Evolutionary conservation across 2,797 vertebrate species (phyloP).

Genomic region (Buphagus erythrorhynchus): DNA sequence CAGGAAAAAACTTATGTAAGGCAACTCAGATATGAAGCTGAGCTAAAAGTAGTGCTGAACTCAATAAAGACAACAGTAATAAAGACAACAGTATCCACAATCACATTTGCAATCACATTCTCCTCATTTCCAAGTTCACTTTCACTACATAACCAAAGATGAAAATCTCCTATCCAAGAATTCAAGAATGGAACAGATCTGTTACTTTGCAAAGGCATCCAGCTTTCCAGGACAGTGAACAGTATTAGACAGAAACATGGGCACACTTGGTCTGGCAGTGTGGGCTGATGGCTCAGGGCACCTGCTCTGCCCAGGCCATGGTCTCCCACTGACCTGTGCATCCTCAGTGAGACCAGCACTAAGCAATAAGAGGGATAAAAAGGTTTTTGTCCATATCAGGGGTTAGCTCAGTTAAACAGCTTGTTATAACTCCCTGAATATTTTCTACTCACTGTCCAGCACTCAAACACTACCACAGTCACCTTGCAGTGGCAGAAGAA

Average conservation of each 20-base stretch:
- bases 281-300: too few species aligned
- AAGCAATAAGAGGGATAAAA: background rate
- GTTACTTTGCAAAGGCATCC: background rate
- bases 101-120: background rate
- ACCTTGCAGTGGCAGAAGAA: background rate
- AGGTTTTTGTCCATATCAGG: background rate
- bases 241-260: background rate
- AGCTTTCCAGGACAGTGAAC: background rate
- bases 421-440: background rate
- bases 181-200: background rate
- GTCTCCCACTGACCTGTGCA: background rate
- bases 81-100: background rate
- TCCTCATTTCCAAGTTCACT: background rate
- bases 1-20: background rate
- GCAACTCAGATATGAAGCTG: background rate
- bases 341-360: background rate
- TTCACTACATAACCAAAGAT: background rate
- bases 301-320: background rate
- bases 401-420: background rate
- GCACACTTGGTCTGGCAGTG: too few species aligned
- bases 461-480: background rate
- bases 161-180: background rate
- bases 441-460: background rate
- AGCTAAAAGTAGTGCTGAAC: background rate
- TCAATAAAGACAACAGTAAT: background rate